These are phyloP conservation scores for human DNA, from an alignment of 2,113 vertebrate genomes.

Conservation along the genomic window DNA sequence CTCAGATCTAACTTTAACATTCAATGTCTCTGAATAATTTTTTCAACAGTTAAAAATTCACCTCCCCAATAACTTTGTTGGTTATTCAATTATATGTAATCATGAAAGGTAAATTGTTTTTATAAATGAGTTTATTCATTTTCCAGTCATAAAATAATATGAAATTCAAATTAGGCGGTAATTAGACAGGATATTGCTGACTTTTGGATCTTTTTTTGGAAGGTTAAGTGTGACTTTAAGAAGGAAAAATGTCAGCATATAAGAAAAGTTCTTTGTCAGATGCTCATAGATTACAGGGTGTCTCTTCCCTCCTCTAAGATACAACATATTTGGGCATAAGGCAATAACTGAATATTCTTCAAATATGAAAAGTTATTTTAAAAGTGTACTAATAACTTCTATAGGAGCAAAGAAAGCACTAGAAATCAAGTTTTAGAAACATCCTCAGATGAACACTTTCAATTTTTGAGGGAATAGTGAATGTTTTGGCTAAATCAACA, in stretches of 20 bases:
- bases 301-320: not conserved
- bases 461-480: not conserved
- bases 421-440: conserved; percentile 10
- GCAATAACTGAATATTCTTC: not conserved
- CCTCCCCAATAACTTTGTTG: not conserved
- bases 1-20: not conserved
- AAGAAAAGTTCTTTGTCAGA: not conserved
- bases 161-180: not conserved
- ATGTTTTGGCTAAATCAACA: not conserved
- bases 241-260: not conserved
- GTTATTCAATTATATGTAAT: not conserved
- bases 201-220: not conserved
- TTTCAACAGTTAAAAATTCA: conserved; percentile 43
- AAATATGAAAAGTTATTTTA: not conserved
- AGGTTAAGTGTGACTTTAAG: not conserved
- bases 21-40: not conserved
- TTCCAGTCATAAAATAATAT: conserved; percentile 41
- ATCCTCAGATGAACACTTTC: not conserved
- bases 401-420: not conserved
- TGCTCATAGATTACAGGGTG: not conserved
- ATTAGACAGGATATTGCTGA: not conserved
- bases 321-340: not conserved
- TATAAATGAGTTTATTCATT: conserved; percentile 13
- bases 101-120: not conserved
- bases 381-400: not conserved